These are phyloP conservation scores for Numida meleagris DNA, from an alignment of 2,113 vertebrate genomes.

Conservation along the genomic window DNA sequence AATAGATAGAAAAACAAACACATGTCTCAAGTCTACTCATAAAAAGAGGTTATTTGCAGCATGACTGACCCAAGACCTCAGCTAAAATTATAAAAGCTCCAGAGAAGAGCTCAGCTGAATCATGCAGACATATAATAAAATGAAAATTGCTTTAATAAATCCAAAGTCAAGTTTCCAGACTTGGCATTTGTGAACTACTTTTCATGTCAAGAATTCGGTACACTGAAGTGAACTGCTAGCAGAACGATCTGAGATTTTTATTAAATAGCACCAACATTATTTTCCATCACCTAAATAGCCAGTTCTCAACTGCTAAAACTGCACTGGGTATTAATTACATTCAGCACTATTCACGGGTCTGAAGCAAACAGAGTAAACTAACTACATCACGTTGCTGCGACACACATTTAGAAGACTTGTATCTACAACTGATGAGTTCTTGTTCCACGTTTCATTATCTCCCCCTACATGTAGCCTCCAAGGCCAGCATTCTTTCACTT, in stretches of 20 bases:
- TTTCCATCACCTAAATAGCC: background rate
- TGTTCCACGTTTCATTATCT: background rate
- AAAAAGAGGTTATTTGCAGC: conserved; percentile 49
- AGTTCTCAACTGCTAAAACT: background rate
- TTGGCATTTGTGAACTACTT: background rate
- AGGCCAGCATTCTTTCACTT: background rate
- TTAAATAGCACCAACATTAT: background rate
- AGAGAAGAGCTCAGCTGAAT: conserved; percentile 41
- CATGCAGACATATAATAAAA: conserved; percentile 25
- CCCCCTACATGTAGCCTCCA: background rate
- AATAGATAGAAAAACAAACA: conserved; percentile 12
- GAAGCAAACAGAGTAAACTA: background rate
- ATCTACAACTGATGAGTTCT: background rate
- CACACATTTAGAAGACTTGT: background rate
- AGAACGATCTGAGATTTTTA: background rate
- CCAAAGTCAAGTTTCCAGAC: background rate
- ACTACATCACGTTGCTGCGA: background rate
- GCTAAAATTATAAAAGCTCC: conserved; percentile 1
- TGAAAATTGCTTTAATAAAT: conserved; percentile 45
- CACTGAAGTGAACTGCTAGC: background rate
- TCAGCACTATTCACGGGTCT: background rate
- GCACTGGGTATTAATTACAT: background rate
- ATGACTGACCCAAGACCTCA: conserved; percentile 38
- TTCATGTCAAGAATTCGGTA: background rate
- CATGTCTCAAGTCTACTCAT: conserved; percentile 1